Conservation (phyloP, 1,140 invertebrate genomes). For the Drosophila burlai region DNA sequence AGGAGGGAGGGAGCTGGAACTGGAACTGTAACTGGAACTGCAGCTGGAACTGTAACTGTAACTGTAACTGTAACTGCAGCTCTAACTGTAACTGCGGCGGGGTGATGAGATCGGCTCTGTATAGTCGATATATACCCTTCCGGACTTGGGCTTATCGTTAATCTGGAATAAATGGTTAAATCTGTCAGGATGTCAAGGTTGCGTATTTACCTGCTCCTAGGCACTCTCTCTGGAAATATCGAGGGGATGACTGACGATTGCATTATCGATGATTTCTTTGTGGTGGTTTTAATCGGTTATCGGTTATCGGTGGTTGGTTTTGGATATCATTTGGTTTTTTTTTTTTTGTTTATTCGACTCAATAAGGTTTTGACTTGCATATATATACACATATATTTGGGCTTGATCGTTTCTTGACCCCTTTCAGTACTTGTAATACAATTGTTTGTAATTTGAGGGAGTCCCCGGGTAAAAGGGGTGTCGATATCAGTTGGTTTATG, state of each 20-base stretch:
- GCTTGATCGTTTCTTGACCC: constrained; percentile 25
- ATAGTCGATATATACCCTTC: neutral
- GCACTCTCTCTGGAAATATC: constrained; percentile 28
- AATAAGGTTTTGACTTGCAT: constrained; percentile 20
- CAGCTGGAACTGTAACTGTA: too few species aligned
- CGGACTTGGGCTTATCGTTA: neutral
- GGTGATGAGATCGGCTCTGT: neutral
- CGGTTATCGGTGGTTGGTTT: constrained; percentile 9
- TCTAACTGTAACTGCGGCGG: neutral
- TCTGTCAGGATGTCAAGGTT: constrained; percentile 39
- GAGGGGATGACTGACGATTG: constrained; percentile 28
- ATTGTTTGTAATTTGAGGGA: constrained; percentile 39
- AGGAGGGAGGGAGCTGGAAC: neutral
- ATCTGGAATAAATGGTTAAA: constrained; percentile 46
- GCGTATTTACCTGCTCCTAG: constrained; percentile 69
- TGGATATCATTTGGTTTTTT: constrained; percentile 25
- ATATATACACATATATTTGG: neutral
- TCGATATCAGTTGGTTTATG: constrained; percentile 8
- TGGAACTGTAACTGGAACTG: neutral
- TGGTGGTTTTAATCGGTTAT: constrained; percentile 8
- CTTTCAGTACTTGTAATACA: constrained; percentile 26
- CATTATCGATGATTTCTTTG: constrained; percentile 28
- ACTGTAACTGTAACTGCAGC: neutral
- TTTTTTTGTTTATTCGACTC: neutral
- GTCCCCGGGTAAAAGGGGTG: constrained; percentile 4